Conservation (phyloP, 2,113 vertebrate species). For the Lonchura striata region DNA sequence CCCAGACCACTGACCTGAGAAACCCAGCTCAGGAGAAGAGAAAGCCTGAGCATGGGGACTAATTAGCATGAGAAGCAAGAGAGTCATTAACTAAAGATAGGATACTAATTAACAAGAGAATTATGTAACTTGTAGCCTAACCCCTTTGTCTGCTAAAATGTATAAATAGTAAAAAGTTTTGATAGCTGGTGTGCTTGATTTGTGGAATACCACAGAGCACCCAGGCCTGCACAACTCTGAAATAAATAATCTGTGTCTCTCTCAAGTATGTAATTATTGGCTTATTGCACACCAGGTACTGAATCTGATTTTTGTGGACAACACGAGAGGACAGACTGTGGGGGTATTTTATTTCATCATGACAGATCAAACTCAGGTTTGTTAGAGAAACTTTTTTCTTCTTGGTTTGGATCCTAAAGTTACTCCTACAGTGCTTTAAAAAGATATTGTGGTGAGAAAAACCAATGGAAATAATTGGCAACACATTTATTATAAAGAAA, state of each 20-base stretch:
- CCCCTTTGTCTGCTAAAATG: neutral
- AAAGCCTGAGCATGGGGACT: neutral
- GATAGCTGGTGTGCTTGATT: neutral
- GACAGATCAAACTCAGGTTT: neutral
- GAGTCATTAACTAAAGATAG: neutral
- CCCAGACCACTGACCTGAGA: neutral
- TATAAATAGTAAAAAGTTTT: neutral
- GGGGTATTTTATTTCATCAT: neutral
- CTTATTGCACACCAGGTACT: neutral
- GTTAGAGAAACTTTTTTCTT: neutral
- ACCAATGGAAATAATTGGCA: neutral
- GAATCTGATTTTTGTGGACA: neutral
- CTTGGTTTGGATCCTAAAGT: neutral
- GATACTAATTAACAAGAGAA: neutral
- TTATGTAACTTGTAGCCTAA: neutral
- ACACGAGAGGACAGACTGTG: rapidly evolving
- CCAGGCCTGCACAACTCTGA: neutral
- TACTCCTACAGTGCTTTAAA: neutral
- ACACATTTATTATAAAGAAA: conserved; percentile 13
- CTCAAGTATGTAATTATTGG: neutral
- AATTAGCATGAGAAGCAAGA: neutral
- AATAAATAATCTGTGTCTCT: neutral
- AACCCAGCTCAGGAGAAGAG: neutral
- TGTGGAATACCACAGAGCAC: neutral
- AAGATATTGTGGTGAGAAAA: neutral